These are phyloP conservation scores for Drosophila leonis DNA, from an alignment of 2,888 invertebrate species.

Conservation along the genomic window DNA sequence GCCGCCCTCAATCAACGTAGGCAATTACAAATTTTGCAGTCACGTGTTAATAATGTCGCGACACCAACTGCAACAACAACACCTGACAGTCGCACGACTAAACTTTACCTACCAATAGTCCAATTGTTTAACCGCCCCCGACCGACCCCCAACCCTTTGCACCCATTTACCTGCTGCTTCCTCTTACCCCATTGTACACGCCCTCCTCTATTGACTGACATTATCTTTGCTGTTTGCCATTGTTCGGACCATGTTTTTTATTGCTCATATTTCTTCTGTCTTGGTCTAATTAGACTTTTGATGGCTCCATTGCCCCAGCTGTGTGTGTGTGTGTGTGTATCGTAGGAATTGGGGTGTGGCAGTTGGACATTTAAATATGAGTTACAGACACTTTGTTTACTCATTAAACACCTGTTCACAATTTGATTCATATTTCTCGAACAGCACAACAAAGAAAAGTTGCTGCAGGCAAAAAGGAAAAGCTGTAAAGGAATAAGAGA, in stretches of 20 bases:
- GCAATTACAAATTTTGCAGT: conserved; percentile 72
- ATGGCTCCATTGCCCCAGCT: conserved; percentile 21
- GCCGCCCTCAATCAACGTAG: conserved; percentile 53
- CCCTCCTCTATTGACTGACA: conserved; percentile 31
- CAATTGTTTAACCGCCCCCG: conserved; percentile 25
- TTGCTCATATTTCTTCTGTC: conserved; percentile 17
- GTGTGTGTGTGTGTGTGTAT: conserved; percentile 7
- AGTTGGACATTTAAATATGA: conserved; percentile 12
- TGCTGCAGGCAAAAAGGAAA: background rate
- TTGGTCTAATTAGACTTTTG: conserved; percentile 39
- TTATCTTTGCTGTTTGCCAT: conserved; percentile 24
- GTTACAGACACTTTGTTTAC: conserved; percentile 3
- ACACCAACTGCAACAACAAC: conserved; percentile 44
- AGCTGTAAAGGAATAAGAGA: background rate
- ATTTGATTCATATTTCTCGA: background rate
- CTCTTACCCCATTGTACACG: background rate
- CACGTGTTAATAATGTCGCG: conserved; percentile 72
- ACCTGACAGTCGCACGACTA: conserved; percentile 42
- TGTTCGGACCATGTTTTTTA: conserved; percentile 6
- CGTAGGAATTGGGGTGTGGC: conserved; percentile 23
- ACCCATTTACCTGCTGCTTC: background rate
- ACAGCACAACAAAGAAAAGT: background rate
- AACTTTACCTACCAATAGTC: conserved; percentile 16
- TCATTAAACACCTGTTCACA: background rate
- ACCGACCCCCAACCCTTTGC: background rate